phyloP scores from a whole-genome alignment of 2,888 invertebrate genomes.

The Leptinotarsa tumamoca region DNA sequence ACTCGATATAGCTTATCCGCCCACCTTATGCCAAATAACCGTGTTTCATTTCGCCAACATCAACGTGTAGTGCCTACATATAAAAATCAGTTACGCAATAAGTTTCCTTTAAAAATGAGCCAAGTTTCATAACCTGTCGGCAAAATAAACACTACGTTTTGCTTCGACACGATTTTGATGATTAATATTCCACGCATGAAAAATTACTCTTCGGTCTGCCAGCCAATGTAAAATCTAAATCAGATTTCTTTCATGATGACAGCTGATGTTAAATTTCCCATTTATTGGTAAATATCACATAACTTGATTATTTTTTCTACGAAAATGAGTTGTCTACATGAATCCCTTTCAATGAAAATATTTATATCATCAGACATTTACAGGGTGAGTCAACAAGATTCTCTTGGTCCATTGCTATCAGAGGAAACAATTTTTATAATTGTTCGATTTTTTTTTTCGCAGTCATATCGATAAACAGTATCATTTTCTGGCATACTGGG shows the following conservation, averaged over 20 bases:
- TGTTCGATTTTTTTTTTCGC: too few relatives aligned
- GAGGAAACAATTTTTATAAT: too few relatives aligned
- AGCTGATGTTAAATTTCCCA: too few relatives aligned
- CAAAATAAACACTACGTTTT: slow-evolving; percentile 4
- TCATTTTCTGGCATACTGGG: too few relatives aligned
- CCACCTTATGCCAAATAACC: slow-evolving; percentile 20
- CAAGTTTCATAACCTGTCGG: slow-evolving; percentile 19
- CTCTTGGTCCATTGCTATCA: too few relatives aligned
- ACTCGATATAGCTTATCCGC: slow-evolving; percentile 13
- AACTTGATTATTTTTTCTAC: too few relatives aligned
- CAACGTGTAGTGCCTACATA: slow-evolving; percentile 19
- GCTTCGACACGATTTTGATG: not conserved
- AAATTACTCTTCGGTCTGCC: not conserved
- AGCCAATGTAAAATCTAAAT: not conserved
- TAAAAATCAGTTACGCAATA: slow-evolving; percentile 13
- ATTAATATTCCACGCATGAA: not conserved
- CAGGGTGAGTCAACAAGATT: too few relatives aligned
- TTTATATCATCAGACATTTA: too few relatives aligned
- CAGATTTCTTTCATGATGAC: not conserved
- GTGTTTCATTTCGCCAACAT: slow-evolving; percentile 26
- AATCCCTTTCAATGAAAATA: too few relatives aligned
- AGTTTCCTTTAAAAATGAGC: slow-evolving; percentile 15
- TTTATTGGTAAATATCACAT: too few relatives aligned
- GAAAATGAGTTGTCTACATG: too few relatives aligned
- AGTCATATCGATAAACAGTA: too few relatives aligned